Evolutionary conservation across 2,797 vertebrate genomes (phyloP).

Genomic region (Gila robusta): DNA sequence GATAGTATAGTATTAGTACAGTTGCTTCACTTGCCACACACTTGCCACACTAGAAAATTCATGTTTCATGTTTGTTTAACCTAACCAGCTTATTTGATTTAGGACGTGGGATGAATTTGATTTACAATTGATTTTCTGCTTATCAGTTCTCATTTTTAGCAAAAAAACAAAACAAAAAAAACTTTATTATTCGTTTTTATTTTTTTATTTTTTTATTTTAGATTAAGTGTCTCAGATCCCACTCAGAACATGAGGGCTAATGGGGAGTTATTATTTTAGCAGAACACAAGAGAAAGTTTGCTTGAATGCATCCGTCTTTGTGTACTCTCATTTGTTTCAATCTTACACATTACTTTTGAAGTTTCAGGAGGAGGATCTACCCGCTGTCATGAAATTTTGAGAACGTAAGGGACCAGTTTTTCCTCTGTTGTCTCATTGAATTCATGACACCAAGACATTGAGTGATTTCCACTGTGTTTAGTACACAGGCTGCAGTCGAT

Average conservation of each 20-base stretch:
- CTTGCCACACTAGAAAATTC: too few relatives aligned
- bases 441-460: slow-evolving; percentile 46
- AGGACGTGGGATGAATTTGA: neutral
- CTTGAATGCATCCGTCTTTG: neutral
- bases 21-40: too few relatives aligned
- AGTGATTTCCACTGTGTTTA: slow-evolving; percentile 60
- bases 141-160: neutral
- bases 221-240: neutral
- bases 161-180: too few relatives aligned
- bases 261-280: slow-evolving; percentile 8
- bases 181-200: too few relatives aligned
- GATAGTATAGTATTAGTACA: too few relatives aligned
- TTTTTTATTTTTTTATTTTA: too few relatives aligned
- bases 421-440: slow-evolving; percentile 45
- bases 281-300: slow-evolving; percentile 4
- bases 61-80: too few relatives aligned
- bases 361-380: neutral
- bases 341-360: slow-evolving; percentile 3
- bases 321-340: slow-evolving; percentile 25
- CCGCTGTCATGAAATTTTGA: slow-evolving; percentile 14
- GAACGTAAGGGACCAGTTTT: slow-evolving; percentile 6
- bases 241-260: neutral
- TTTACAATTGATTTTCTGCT: neutral
- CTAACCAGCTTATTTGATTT: neutral
- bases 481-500: slow-evolving; percentile 61